Evolutionary conservation across 1,140 invertebrate genomes (phyloP), one percentile per base, ranked within the genome.

Genomic region (Drosophila mauritiana): DNA sequence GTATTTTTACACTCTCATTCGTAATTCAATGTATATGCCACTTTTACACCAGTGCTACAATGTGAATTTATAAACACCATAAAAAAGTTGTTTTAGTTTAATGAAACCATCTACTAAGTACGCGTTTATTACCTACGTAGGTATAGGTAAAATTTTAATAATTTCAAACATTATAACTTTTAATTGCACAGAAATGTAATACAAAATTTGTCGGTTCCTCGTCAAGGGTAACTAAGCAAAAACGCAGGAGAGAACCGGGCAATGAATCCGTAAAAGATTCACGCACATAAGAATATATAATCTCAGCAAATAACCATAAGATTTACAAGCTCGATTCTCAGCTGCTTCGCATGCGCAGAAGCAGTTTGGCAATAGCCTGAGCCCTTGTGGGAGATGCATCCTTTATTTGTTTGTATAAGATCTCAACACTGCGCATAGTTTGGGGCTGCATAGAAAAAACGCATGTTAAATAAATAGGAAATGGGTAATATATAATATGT

Each of bases 1-100:
- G 67, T 86, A 88, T 86, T 88, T 88, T 86, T 88, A 88, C 78
- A 88, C 79, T 59, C 58, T 49, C 34, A 58, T 73, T 51, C 58
- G 51, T 51, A 57, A 59, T 43, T 25, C 40, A 53, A 55, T 52
- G 58, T 62, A 56, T 55, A 62, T 51, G 31, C 34, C 42, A 51
- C 51, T 27, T 46, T 61, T 65, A 67, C 25, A 48, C 48, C 27
- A 58, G 39, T 12, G 39, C 42, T 22, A 17, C 20, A 11, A 34
- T 40, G 64, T 22, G 36, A 52, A 55, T 15, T 15, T 36, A 45
- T 11, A 15, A 68, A 40, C 67, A 57, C 53, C 48, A 54, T 45
- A n/a, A 61, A 40, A 31, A 5, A 48, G 49, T 54, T 12, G 70
- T 36, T 58, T 54, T 53, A 25, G 39, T 64, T 64, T 17, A 22